Conservation (phyloP, 2,113 vertebrate species). For the Neodon shergylaensis region DNA sequence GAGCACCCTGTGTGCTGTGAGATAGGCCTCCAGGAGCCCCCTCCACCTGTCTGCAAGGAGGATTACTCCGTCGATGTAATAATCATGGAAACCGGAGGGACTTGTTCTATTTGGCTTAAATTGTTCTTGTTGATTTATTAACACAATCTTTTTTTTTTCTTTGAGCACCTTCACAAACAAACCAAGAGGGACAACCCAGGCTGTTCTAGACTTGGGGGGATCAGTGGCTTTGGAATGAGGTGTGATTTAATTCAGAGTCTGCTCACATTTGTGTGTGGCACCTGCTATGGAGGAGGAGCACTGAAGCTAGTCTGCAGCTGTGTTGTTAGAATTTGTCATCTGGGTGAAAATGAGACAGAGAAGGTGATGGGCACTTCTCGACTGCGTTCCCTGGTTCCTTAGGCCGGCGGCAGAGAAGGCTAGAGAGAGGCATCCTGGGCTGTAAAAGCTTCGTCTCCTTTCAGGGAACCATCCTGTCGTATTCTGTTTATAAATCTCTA, state of each 20-base stretch:
- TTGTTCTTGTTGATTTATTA: conserved; percentile 62
- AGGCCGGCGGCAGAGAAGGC: not conserved
- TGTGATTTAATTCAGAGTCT: not conserved
- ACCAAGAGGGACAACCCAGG: conserved; percentile 34
- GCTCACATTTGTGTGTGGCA: not conserved
- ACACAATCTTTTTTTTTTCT: conserved; percentile 34
- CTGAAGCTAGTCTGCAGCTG: not conserved
- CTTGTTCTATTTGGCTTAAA: conserved; percentile 39
- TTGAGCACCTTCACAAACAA: conserved; percentile 49
- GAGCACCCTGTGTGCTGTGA: not conserved
- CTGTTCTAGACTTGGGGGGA: not conserved
- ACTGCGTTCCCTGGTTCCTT: not conserved
- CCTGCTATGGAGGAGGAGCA: not conserved
- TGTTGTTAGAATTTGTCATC: not conserved
- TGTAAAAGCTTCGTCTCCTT: not conserved
- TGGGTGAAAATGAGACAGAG: not conserved
- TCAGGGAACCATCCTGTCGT: not conserved
- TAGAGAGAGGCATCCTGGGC: not conserved
- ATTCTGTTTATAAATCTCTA: conserved; percentile 27
- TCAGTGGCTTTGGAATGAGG: not conserved
- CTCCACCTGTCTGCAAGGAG: not conserved
- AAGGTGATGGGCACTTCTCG: not conserved
- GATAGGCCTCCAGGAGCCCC: not conserved
- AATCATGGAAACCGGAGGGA: conserved; percentile 41
- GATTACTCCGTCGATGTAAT: conserved; percentile 19